Evolutionary conservation across 2,113 vertebrate species (phyloP).

Genomic region (Eclectus roratus): DNA sequence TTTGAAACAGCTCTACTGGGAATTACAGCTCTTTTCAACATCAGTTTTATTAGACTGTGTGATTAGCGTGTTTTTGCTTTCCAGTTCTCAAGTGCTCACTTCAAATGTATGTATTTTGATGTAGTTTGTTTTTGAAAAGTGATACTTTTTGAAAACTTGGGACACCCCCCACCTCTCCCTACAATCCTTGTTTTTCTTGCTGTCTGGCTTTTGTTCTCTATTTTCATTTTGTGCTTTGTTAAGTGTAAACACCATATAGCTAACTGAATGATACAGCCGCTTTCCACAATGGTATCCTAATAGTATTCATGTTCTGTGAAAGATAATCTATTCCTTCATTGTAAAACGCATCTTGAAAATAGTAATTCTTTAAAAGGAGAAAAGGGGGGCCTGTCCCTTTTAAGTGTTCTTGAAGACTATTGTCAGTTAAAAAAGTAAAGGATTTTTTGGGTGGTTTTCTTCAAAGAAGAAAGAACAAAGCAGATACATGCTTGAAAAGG

Average conservation of each 20-base stretch:
- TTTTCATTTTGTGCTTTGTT: not conserved
- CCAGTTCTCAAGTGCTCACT: not conserved
- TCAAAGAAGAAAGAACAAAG: not conserved
- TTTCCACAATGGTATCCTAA: not conserved
- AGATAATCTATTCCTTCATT: not conserved
- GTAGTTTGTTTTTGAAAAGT: not conserved
- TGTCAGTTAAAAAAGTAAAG: not conserved
- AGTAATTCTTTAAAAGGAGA: not conserved
- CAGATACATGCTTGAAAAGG: not conserved
- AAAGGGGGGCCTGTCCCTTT: not conserved
- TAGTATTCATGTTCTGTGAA: not conserved
- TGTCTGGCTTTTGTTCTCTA: not conserved
- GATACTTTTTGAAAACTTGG: not conserved
- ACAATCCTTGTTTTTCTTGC: not conserved
- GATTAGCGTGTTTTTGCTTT: not conserved
- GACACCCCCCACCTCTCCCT: no score
- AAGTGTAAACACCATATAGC: not conserved
- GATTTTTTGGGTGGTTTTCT: not conserved
- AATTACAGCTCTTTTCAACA: not conserved
- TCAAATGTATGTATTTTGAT: not conserved
- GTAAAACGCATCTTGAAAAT: not conserved
- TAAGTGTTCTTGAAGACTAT: not conserved
- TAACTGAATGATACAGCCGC: not conserved
- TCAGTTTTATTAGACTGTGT: not conserved
- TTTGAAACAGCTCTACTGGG: not conserved